A percentile compares a stretch with the other conserved stretches of the same genome.
These are phyloP conservation scores for Chrysemys picta DNA, from an alignment of 2,113 vertebrate species.

Conservation along the genomic window DNA sequence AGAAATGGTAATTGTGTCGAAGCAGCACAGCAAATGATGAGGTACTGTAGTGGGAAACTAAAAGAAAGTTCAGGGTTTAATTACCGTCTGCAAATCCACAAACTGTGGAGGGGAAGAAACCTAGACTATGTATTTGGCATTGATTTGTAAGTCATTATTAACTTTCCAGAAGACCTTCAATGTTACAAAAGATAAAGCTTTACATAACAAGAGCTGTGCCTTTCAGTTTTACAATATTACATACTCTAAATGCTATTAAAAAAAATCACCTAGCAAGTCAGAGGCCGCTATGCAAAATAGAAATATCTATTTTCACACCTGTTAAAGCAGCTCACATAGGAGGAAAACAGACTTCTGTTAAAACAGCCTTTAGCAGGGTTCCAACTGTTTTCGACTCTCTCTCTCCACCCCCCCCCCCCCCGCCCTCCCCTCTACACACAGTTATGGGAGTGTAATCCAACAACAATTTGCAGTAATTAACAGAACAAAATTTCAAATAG, in stretches of 20 bases:
- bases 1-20: conserved; percentile 67
- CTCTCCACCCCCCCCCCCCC: neutral
- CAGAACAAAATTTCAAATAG: neutral
- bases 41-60: conserved; percentile 33
- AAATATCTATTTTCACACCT: conserved; percentile 1
- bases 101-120: conserved; percentile 37
- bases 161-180: conserved; percentile 56
- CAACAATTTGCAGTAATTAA: neutral
- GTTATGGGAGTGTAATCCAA: neutral
- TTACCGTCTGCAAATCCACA: conserved; percentile 61
- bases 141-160: conserved; percentile 71
- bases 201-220: conserved; percentile 4
- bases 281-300: neutral
- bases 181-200: conserved; percentile 56
- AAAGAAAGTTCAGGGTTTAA: conserved; percentile 71
- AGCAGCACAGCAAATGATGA: conserved; percentile 34
- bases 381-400: neutral
- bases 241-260: neutral
- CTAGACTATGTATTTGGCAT: conserved; percentile 59
- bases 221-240: conserved; percentile 6
- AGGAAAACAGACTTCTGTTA: neutral
- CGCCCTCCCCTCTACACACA: too few species aligned
- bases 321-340: neutral
- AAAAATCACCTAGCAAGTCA: conserved; percentile 19
- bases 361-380: neutral